Evolutionary conservation across 2,888 invertebrate species (phyloP).

Genomic region (Cetonia aurata): DNA sequence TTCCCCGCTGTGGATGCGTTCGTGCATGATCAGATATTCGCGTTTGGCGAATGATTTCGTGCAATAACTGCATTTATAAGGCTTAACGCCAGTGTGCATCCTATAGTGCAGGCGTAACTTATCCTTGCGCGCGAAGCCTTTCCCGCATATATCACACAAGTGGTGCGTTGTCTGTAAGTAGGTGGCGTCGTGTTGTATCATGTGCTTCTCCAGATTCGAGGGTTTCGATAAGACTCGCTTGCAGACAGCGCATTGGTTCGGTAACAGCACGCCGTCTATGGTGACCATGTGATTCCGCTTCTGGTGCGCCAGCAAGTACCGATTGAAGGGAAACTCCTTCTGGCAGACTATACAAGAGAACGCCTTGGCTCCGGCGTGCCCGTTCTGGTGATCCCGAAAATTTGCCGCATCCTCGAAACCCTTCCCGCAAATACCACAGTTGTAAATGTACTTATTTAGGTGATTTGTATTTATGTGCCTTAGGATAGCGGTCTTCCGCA

Average conservation of each 20-base stretch:
- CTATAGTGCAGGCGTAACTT: slow-evolving; percentile 58
- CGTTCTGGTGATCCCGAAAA: slow-evolving; percentile 71
- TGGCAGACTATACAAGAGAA: slow-evolving; percentile 69
- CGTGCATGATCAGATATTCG: slow-evolving; percentile 70
- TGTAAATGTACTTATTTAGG: slow-evolving; percentile 65
- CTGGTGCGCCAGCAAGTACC: slow-evolving; percentile 68
- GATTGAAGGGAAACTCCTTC: slow-evolving; percentile 68
- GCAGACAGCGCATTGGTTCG: slow-evolving; percentile 62
- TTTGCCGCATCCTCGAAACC: slow-evolving; percentile 69
- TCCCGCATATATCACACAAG: slow-evolving; percentile 60
- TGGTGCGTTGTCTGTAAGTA: slow-evolving; percentile 65
- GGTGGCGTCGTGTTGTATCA: slow-evolving; percentile 63
- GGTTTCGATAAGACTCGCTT: slow-evolving; percentile 59
- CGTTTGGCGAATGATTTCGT: slow-evolving; percentile 69
- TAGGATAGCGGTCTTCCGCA: slow-evolving; percentile 56
- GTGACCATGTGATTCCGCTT: slow-evolving; percentile 60
- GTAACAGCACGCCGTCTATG: slow-evolving; percentile 65
- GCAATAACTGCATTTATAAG: slow-evolving; percentile 59
- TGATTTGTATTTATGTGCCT: slow-evolving; percentile 60
- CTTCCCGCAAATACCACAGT: slow-evolving; percentile 69
- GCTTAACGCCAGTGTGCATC: slow-evolving; percentile 69
- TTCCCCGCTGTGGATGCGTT: slow-evolving; percentile 73
- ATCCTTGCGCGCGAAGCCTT: slow-evolving; percentile 59
- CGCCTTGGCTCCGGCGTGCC: slow-evolving; percentile 69
- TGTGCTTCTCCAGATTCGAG: slow-evolving; percentile 66